phyloP scores from a whole-genome alignment of 2,113 vertebrate genomes.

The Sturnus vulgaris region DNA sequence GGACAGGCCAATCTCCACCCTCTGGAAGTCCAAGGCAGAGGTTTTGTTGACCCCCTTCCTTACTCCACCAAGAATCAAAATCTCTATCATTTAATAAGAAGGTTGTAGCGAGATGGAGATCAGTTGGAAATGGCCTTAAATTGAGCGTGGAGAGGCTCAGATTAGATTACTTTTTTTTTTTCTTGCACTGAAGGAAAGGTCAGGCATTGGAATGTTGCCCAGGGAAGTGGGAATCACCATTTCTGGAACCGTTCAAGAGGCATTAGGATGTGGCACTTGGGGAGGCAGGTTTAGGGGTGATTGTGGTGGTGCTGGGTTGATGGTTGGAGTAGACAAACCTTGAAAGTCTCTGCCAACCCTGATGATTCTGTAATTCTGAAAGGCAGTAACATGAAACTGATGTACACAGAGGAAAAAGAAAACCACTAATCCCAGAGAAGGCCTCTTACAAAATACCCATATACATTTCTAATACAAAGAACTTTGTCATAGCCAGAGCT shows the following conservation, averaged over 20 bases:
- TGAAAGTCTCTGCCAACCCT: not conserved
- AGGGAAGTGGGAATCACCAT: not conserved
- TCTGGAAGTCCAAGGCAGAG: not conserved
- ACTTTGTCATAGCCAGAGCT: not conserved
- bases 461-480: not conserved
- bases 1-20: not conserved
- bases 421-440: not conserved
- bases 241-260: not conserved
- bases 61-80: not conserved
- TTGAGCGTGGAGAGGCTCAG: rapidly evolving
- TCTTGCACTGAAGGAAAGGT: not conserved
- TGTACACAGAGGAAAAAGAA: not conserved
- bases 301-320: not conserved
- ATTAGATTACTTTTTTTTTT: not conserved
- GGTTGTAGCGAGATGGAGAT: not conserved
- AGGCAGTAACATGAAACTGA: not conserved
- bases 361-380: not conserved
- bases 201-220: not conserved
- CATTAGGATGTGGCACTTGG: not conserved
- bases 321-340: not conserved
- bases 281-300: not conserved
- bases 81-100: not conserved
- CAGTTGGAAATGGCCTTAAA: not conserved
- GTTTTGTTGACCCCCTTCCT: not conserved
- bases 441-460: not conserved